Percentiles rank a stretch among this genome's conserved stretches.
phyloP scores from a whole-genome alignment of 2,113 vertebrate genomes.

The Nyctibius bracteatus region DNA sequence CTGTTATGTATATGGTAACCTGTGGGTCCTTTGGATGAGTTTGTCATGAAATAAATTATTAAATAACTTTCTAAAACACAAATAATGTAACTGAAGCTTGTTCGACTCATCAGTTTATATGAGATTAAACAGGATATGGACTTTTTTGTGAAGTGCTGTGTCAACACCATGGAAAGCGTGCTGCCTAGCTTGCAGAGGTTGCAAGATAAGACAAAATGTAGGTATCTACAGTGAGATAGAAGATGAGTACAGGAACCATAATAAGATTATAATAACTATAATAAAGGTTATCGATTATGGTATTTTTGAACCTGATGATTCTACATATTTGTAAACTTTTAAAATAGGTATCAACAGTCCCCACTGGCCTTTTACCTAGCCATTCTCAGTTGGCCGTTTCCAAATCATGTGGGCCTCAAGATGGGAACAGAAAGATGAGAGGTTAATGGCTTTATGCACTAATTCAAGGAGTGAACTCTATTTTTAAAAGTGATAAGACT shows the following conservation, averaged over 20 bases:
- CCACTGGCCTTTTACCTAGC: neutral
- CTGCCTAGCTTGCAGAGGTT: neutral
- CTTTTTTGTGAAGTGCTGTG: neutral
- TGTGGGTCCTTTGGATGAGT: neutral
- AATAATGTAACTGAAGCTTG: neutral
- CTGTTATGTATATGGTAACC: neutral
- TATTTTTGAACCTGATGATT: neutral
- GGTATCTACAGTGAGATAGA: neutral
- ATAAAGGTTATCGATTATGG: neutral
- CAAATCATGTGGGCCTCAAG: neutral
- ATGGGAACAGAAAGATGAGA: neutral
- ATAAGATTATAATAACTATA: neutral
- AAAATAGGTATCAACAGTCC: neutral
- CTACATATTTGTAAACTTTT: neutral
- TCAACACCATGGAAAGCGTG: neutral
- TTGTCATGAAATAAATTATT: neutral
- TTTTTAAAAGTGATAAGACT: slow-evolving; percentile 9
- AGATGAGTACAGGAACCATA: neutral
- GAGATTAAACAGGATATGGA: neutral
- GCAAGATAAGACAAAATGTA: neutral
- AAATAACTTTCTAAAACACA: neutral
- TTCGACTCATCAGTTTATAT: neutral
- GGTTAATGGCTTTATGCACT: slow-evolving; percentile 25
- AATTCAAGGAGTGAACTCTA: neutral
- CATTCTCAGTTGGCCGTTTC: neutral